Conservation (phyloP, 2,888 invertebrate genomes). For the Diaphora mendica region DNA sequence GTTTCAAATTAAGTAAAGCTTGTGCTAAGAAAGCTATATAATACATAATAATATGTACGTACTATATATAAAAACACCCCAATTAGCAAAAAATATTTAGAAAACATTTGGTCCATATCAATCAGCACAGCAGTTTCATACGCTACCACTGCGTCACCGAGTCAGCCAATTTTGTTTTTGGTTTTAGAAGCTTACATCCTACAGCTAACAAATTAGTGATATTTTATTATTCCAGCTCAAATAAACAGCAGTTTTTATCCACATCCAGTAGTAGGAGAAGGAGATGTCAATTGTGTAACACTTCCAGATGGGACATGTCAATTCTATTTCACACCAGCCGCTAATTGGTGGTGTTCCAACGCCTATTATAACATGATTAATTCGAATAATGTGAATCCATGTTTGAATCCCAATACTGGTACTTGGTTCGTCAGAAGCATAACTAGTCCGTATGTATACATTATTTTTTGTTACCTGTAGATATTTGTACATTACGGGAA, state of each 20-base stretch:
- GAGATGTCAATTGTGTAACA: slow-evolving; percentile 68
- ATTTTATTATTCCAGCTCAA: slow-evolving; percentile 29
- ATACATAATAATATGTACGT: too few species aligned
- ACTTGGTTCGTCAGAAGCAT: slow-evolving; percentile 73
- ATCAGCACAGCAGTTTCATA: too few species aligned
- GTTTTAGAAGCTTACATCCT: background rate
- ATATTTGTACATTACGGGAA: background rate
- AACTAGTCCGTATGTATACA: slow-evolving; percentile 65
- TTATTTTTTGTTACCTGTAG: background rate
- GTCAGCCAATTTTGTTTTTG: background rate
- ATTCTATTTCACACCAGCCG: slow-evolving; percentile 69
- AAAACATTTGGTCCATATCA: too few species aligned
- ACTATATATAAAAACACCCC: too few species aligned
- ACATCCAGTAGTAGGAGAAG: slow-evolving; percentile 72
- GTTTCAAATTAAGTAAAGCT: too few species aligned
- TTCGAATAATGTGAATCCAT: slow-evolving; percentile 35
- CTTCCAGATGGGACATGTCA: slow-evolving; percentile 74
- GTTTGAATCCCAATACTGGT: slow-evolving; percentile 49
- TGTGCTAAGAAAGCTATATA: too few species aligned
- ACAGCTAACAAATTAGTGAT: background rate
- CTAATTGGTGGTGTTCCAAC: slow-evolving; percentile 50
- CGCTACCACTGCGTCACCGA: too few species aligned
- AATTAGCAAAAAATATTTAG: too few species aligned
- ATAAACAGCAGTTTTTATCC: slow-evolving; percentile 34
- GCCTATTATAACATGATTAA: slow-evolving; percentile 34